Percentiles rank a stretch among this genome's conserved stretches.
These are phyloP conservation scores for Camelus bactrianus DNA, from an alignment of 2,113 vertebrate genomes.

Conservation along the genomic window DNA sequence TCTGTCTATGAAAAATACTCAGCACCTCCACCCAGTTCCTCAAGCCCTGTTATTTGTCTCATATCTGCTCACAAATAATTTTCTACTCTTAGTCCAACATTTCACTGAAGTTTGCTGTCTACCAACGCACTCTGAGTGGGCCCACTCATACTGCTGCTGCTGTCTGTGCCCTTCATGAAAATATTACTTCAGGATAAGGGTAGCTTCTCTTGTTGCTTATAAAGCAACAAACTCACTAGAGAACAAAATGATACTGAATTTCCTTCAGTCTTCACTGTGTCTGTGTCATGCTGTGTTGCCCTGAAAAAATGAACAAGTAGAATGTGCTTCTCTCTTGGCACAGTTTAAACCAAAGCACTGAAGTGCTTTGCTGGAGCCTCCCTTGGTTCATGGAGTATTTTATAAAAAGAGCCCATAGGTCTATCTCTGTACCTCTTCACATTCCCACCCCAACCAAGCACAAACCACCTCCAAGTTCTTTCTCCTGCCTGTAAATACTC, in stretches of 20 bases:
- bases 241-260: slow-evolving; percentile 37
- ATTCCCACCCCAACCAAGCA: not conserved
- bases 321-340: not conserved
- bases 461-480: not conserved
- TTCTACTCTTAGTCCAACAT: not conserved
- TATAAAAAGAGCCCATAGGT: not conserved
- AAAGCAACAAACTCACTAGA: slow-evolving; percentile 1
- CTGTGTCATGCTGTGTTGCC: slow-evolving; percentile 33
- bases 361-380: not conserved
- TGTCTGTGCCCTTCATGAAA: not conserved
- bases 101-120: not conserved
- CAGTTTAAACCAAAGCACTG: not conserved
- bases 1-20: not conserved
- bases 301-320: slow-evolving; percentile 11
- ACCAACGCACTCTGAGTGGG: too few species aligned
- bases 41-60: not conserved
- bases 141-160: not conserved
- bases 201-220: slow-evolving; percentile 20
- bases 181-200: not conserved
- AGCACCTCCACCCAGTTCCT: not conserved
- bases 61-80: not conserved
- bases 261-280: slow-evolving; percentile 10
- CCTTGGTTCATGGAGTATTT: not conserved
- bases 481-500: not conserved
- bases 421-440: not conserved